Evolutionary conservation across 2,888 invertebrate genomes (phyloP).

Genomic region (Hypselothyrea guttata): DNA sequence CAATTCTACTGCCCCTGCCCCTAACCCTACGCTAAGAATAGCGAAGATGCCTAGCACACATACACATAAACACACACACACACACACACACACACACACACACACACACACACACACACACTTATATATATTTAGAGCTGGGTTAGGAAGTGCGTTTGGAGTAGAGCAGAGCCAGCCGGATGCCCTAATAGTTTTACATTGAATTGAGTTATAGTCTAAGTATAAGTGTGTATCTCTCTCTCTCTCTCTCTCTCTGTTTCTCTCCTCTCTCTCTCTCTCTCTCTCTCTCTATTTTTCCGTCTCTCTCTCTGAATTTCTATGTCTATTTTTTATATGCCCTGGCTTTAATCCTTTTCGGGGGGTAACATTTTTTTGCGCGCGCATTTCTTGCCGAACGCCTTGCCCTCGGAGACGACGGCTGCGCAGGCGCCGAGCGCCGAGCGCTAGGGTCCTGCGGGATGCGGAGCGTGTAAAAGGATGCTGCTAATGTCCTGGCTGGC

Average conservation of each 20-base stretch:
- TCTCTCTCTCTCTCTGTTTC: no score
- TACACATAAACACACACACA: no score
- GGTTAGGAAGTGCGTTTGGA: background rate
- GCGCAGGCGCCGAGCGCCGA: constrained; percentile 61
- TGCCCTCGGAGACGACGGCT: constrained; percentile 54
- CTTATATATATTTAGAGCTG: no score
- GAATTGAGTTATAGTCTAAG: constrained; percentile 14
- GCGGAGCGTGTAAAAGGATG: constrained; percentile 76
- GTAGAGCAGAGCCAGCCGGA: constrained; percentile 47
- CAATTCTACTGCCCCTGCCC: background rate
- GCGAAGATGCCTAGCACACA: no score
- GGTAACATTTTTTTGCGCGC: constrained; percentile 69
- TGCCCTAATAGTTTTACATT: constrained; percentile 52
- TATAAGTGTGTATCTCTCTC: background rate
- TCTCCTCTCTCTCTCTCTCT: no score
- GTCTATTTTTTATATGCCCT: constrained; percentile 23
- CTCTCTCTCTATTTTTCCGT: constrained; percentile 5
- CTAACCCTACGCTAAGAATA: constrained; percentile 1
- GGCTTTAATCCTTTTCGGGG: constrained; percentile 64
- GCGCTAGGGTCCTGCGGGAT: no score
- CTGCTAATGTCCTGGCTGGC: constrained; percentile 76
- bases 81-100: no score
- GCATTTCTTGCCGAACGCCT: constrained; percentile 52
- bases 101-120: no score
- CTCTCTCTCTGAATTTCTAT: constrained; percentile 1